Conservation (phyloP, 2,797 vertebrate species). For the Hephaestus fuliginosus region DNA sequence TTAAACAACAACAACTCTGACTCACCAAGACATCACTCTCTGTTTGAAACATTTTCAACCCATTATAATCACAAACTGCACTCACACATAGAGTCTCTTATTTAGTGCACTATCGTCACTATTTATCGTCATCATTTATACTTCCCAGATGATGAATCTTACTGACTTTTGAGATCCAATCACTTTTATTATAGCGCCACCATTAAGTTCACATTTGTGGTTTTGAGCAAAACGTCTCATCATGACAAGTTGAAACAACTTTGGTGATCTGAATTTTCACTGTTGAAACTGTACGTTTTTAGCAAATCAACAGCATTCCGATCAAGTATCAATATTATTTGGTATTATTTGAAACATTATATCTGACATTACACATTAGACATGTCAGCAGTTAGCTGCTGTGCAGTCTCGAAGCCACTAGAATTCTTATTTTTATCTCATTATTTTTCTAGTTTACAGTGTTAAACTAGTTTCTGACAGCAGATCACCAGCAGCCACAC, state of each 20-base stretch:
- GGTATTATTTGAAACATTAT: background rate
- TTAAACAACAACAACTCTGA: constrained; percentile 64
- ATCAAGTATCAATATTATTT: no score
- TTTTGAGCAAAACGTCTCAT: background rate
- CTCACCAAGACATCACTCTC: constrained; percentile 39
- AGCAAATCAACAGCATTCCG: no score
- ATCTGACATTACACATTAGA: background rate
- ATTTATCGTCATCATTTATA: background rate
- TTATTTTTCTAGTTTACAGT: background rate
- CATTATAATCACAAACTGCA: constrained; percentile 5
- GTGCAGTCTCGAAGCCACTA: background rate
- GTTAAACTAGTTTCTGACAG: background rate
- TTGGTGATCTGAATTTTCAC: no score
- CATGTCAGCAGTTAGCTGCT: background rate
- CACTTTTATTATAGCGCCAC: background rate
- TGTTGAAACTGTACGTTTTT: no score
- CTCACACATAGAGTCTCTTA: background rate
- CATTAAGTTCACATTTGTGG: background rate
- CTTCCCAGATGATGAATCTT: background rate
- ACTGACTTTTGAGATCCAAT: background rate
- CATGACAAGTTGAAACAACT: background rate
- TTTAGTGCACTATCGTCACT: background rate
- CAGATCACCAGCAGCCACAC: background rate
- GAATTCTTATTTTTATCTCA: background rate
- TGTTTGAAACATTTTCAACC: constrained; percentile 23